These are phyloP conservation scores for Drosophila eohydei DNA, from an alignment of 2,888 invertebrate genomes.

Conservation along the genomic window DNA sequence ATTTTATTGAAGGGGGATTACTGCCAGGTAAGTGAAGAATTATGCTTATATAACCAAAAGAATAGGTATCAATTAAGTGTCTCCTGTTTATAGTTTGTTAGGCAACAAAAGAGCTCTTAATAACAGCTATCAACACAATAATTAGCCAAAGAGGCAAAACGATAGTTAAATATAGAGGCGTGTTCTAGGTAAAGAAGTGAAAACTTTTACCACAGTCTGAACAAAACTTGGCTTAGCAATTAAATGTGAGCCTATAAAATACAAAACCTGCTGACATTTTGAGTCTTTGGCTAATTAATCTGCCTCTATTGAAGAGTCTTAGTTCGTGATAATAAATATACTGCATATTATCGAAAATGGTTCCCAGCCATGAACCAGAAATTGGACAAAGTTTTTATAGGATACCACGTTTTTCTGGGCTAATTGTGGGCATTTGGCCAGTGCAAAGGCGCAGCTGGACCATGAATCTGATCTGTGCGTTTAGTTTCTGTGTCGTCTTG, in stretches of 20 bases:
- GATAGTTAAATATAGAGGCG: slow-evolving; percentile 3
- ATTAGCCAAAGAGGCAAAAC: slow-evolving; percentile 20
- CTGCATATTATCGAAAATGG: slow-evolving; percentile 14
- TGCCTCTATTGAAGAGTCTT: slow-evolving; percentile 2
- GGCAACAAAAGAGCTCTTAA: slow-evolving; percentile 27
- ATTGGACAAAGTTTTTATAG: slow-evolving; percentile 74
- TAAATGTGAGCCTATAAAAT: slow-evolving; percentile 56
- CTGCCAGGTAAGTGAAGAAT: background rate
- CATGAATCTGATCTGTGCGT: slow-evolving; percentile 57
- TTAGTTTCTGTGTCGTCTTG: slow-evolving; percentile 70
- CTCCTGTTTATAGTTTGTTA: slow-evolving; percentile 34
- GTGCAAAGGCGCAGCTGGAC: slow-evolving; percentile 47
- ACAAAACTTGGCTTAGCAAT: slow-evolving; percentile 24
- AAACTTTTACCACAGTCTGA: slow-evolving; percentile 31
- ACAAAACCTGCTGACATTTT: slow-evolving; percentile 5
- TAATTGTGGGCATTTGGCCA: slow-evolving; percentile 82
- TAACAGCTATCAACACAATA: slow-evolving; percentile 42
- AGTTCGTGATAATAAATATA: background rate
- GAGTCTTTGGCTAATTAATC: slow-evolving; percentile 18
- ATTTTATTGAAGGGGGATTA: background rate
- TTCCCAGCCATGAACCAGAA: slow-evolving; percentile 26
- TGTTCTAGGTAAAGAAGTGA: background rate
- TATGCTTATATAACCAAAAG: background rate
- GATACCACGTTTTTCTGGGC: slow-evolving; percentile 73
- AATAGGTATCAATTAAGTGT: slow-evolving; percentile 54